Percentiles rank a stretch among this genome's conserved stretches.
phyloP scores from a whole-genome alignment of 2,797 vertebrate genomes.

The Linurgus olivaceus region DNA sequence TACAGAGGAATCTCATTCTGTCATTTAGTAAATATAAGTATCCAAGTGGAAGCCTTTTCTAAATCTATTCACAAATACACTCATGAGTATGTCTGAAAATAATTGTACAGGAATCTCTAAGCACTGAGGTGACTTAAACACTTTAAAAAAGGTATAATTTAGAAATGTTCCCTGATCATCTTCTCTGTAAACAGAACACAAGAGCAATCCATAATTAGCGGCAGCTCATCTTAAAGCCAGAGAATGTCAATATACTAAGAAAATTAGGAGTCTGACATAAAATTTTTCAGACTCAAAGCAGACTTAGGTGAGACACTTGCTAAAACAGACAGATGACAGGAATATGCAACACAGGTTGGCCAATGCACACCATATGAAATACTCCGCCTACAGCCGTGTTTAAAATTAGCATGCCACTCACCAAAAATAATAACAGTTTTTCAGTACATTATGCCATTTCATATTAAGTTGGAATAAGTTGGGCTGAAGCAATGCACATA shows the following conservation, averaged over 20 bases:
- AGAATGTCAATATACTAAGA: not conserved
- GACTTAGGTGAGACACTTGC: constrained; percentile 54
- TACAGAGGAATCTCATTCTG: constrained; percentile 20
- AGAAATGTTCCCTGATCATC: not conserved
- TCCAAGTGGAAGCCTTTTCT: not conserved
- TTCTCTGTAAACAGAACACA: not conserved
- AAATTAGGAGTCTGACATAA: constrained; percentile 42
- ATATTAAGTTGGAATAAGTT: not conserved
- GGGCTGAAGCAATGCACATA: not conserved
- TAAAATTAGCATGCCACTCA: constrained; percentile 13
- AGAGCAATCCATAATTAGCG: constrained; percentile 40
- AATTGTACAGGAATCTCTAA: not conserved
- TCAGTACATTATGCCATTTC: not conserved
- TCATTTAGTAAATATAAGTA: constrained; percentile 46
- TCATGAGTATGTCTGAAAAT: not conserved
- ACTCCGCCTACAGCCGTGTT: not conserved
- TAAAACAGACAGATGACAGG: constrained; percentile 44
- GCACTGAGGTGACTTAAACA: not conserved
- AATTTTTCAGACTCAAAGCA: constrained; percentile 27
- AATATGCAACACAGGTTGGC: not conserved
- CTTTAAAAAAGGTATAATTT: not conserved
- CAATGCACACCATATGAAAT: not conserved
- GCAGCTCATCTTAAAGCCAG: constrained; percentile 7
- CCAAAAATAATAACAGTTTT: constrained; percentile 21
- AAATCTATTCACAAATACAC: not conserved